A percentile compares a stretch with the other conserved stretches of the same genome.
phyloP scores from a whole-genome alignment of 2,113 vertebrate genomes.

The Hyperopisus bebe region DNA sequence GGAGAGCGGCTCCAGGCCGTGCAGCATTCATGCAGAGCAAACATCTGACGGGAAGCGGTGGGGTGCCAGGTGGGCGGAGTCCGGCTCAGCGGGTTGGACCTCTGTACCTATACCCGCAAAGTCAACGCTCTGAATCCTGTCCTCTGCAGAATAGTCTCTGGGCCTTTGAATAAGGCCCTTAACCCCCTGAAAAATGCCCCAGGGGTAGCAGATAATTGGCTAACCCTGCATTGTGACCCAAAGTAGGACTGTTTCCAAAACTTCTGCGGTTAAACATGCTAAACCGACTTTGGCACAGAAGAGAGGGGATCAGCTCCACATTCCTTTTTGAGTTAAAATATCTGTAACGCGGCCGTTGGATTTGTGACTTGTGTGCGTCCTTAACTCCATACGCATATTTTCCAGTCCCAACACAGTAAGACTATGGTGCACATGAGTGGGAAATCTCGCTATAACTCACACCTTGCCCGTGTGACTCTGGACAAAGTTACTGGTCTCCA shows the following conservation, averaged over 20 bases:
- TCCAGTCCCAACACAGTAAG: background rate
- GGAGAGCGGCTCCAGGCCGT: background rate
- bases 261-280: background rate
- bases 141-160: background rate
- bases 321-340: background rate
- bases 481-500: background rate
- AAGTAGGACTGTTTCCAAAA: background rate
- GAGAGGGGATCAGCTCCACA: background rate
- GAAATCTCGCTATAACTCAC: background rate
- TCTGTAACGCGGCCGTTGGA: background rate
- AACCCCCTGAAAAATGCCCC: background rate
- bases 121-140: background rate
- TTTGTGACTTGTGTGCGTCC: background rate
- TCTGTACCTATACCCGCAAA: background rate
- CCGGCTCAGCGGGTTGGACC: background rate
- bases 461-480: background rate
- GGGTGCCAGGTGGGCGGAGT: background rate
- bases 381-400: background rate
- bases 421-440: background rate
- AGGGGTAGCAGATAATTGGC: background rate
- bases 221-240: background rate
- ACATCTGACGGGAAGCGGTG: background rate
- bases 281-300: background rate
- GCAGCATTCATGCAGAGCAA: background rate
- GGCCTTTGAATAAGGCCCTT: background rate